Percentiles rank a stretch among this genome's conserved stretches.
These are phyloP conservation scores for Lophura nycthemera DNA, from an alignment of 2,113 vertebrate genomes.

Conservation along the genomic window DNA sequence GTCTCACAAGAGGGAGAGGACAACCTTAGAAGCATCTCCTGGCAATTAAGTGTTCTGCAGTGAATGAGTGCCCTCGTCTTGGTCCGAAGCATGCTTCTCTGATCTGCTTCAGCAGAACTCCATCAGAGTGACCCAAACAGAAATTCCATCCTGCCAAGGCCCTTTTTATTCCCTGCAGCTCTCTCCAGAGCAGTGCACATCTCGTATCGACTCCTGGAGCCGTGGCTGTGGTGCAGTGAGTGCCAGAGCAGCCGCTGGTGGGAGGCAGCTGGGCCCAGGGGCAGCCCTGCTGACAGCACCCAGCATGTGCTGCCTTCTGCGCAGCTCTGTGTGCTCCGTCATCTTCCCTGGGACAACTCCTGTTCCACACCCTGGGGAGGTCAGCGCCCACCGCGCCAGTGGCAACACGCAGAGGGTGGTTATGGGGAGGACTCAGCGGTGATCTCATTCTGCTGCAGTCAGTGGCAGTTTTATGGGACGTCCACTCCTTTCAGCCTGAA, in stretches of 20 bases:
- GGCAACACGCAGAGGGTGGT: neutral
- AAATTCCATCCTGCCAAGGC: neutral
- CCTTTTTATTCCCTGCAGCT: neutral
- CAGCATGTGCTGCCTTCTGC: neutral
- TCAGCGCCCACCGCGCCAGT: neutral
- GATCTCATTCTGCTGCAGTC: neutral
- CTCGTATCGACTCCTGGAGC: neutral
- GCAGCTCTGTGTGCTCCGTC: neutral
- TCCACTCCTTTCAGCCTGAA: neutral
- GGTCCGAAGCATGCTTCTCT: neutral
- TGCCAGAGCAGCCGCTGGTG: neutral
- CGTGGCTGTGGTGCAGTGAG: neutral
- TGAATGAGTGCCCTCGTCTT: neutral
- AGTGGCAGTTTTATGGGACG: too few species aligned
- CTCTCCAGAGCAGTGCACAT: neutral
- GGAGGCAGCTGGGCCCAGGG: too few species aligned
- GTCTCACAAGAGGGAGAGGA: neutral
- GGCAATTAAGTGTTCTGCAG: neutral
- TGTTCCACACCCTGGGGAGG: accelerated
- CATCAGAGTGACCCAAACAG: neutral
- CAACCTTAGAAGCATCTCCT: neutral
- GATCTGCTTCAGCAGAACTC: neutral
- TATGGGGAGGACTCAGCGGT: neutral
- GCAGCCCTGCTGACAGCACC: accelerated
- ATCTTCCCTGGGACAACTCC: neutral